These are phyloP conservation scores for Lophius piscatorius DNA, from an alignment of 2,113 vertebrate genomes.

Conservation along the genomic window DNA sequence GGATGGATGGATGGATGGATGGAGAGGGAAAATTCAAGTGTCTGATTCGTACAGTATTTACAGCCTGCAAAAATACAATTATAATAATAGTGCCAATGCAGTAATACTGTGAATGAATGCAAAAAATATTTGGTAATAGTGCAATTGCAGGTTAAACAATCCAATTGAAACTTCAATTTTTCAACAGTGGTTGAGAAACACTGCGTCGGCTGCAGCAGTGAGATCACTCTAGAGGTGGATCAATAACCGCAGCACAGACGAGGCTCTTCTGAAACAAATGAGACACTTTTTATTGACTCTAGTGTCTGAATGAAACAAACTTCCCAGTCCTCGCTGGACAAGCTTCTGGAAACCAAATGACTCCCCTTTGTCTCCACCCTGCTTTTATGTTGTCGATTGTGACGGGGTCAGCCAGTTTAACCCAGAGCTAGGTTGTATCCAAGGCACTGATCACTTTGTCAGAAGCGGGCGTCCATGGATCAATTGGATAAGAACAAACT, in stretches of 20 bases:
- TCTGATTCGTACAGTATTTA: too few relatives aligned
- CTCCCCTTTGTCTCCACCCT: too few relatives aligned
- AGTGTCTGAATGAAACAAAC: constrained; percentile 34
- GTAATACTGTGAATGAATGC: too few relatives aligned
- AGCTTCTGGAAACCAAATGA: constrained; percentile 5
- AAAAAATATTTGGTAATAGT: too few relatives aligned
- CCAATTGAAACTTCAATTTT: too few relatives aligned
- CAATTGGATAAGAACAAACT: constrained; percentile 8
- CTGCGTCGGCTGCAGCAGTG: neutral
- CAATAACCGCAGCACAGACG: constrained; percentile 50
- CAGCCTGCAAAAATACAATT: too few relatives aligned
- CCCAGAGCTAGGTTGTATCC: constrained; percentile 31
- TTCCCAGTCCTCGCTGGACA: too few relatives aligned
- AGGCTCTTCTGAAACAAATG: constrained; percentile 63
- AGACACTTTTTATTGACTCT: constrained; percentile 62
- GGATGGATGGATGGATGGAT: too few relatives aligned
- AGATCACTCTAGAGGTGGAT: constrained; percentile 43
- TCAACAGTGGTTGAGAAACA: neutral
- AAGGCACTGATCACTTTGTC: neutral
- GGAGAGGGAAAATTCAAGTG: too few relatives aligned
- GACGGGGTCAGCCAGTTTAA: constrained; percentile 4
- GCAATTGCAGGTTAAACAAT: too few relatives aligned
- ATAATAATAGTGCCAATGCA: too few relatives aligned
- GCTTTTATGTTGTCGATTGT: neutral
- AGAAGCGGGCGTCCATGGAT: constrained; percentile 3